Percentiles rank a stretch among this genome's conserved stretches.
These are phyloP conservation scores for Elephas maximus DNA, from an alignment of 2,113 vertebrate genomes.

Conservation along the genomic window DNA sequence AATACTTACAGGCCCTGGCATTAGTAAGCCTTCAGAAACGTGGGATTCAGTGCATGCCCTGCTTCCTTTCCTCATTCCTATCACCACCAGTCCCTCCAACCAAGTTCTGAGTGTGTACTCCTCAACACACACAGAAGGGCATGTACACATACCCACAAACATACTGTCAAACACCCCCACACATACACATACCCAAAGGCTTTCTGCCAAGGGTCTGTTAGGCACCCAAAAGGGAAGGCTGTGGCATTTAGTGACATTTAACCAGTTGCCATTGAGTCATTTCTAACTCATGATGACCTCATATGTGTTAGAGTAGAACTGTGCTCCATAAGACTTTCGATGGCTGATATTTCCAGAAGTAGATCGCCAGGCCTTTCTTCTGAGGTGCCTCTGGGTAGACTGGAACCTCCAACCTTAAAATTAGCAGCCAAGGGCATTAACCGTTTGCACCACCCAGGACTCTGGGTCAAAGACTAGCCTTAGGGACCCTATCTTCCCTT, in stretches of 20 bases:
- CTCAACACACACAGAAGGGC: neutral
- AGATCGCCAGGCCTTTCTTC: neutral
- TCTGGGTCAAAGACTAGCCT: conserved; percentile 48
- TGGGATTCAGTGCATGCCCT: neutral
- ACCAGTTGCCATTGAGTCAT: conserved; percentile 5
- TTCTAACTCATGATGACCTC: neutral
- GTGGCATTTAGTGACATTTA: conserved; percentile 53
- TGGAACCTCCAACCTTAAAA: neutral
- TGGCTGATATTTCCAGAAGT: neutral
- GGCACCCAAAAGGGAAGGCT: conserved; percentile 44
- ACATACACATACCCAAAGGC: conserved; percentile 39
- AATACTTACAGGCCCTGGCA: neutral
- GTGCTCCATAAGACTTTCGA: neutral
- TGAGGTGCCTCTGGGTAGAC: neutral
- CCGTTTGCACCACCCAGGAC: neutral
- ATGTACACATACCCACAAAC: conserved; percentile 33
- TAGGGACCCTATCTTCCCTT: neutral
- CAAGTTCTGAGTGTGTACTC: conserved; percentile 49
- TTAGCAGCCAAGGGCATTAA: neutral
- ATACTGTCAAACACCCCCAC: conserved; percentile 55
- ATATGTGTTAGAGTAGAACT: neutral
- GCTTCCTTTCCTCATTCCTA: conserved; percentile 57
- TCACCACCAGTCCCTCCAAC: conserved; percentile 16
- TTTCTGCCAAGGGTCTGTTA: conserved; percentile 60
- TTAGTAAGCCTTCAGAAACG: conserved; percentile 53